Base-by-base conservation (phyloP, 1,140 invertebrate genomes). In the Meloidogyne exigua region DNA sequence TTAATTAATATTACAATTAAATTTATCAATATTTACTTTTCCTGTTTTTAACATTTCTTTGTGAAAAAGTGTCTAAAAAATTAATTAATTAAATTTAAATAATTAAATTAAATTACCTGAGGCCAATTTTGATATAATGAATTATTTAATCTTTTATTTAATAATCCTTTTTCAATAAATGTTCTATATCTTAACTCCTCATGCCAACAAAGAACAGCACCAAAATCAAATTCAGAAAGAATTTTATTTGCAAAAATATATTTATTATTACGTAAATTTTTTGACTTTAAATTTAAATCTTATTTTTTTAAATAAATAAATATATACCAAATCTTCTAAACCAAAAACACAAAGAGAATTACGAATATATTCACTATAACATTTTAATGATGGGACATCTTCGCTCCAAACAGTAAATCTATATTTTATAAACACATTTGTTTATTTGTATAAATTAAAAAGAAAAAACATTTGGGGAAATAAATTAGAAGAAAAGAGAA, bases 171-270 rank as follows among this genome's bases (percentile, higher is more conserved):
- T 57, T 57, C 18, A n/a, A 57, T n/a, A n/a, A 57, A n/a, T n/a
- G 18, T 57, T n/a, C 49, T 57, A 9, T 7, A 4, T n/a, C 49
- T 57, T 44, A 82, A 15, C 44, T 64, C 32, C 57, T 82, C 83
- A 42, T 68, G 66, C 66, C 66, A 68, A 68, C 66, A 68, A 21
- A 36, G n/a, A 42, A 25, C 21, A 7, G 66, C 66, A 23, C 66
- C 66, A 18, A 42, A 32, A 42, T 68, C 66, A 21, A 21, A 42
- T 42, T 23, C 2, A 18, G 63, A 32, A 0, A 9, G 23, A 23
- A 65, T 10, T 32, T 65, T 65, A 32, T 23, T 65, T 23, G 63
- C 63, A 32, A 65, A 65, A 7, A 65, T 23, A 9, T 65, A 11
- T 23, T 4, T 23, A 23, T 23, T 32, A 32, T 65, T 10, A 23